Conservation (phyloP, 2,113 vertebrate genomes). For the Ranitomeya imitator region DNA sequence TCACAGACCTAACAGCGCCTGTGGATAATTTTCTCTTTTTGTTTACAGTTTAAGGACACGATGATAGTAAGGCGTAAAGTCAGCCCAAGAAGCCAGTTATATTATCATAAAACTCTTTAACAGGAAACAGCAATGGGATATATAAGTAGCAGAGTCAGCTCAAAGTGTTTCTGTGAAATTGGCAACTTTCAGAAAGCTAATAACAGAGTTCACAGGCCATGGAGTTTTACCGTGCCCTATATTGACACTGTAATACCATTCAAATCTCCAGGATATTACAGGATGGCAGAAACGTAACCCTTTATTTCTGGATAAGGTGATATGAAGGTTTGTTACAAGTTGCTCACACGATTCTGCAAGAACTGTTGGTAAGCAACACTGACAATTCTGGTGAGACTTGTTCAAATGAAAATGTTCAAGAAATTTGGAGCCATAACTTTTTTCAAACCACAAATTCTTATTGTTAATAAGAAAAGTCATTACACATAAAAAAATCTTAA, state of each 20-base stretch:
- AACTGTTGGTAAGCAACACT: too few species aligned
- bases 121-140: slow-evolving; percentile 14
- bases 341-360: neutral
- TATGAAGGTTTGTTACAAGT: neutral
- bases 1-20: neutral
- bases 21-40: slow-evolving; percentile 12
- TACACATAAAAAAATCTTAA: too few species aligned
- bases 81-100: slow-evolving; percentile 30
- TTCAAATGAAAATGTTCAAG: too few species aligned
- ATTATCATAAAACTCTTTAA: slow-evolving; percentile 28
- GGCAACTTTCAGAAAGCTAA: slow-evolving; percentile 26
- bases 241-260: neutral
- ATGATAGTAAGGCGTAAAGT: slow-evolving; percentile 2
- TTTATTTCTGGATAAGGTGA: neutral
- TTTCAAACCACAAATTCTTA: too few species aligned
- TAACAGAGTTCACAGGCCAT: slow-evolving; percentile 33
- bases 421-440: too few species aligned
- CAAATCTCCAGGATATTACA: slow-evolving; percentile 4
- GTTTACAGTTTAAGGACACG: slow-evolving; percentile 35
- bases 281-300: neutral
- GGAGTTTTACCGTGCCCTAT: slow-evolving; percentile 6
- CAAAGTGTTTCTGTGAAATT: neutral
- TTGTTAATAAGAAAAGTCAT: too few species aligned
- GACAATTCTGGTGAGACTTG: too few species aligned
- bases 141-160: slow-evolving; percentile 6